A percentile compares a stretch with the other conserved stretches of the same genome.
Evolutionary conservation across 2,888 invertebrate genomes (phyloP).

Genomic region (Rotaria macrura): DNA sequence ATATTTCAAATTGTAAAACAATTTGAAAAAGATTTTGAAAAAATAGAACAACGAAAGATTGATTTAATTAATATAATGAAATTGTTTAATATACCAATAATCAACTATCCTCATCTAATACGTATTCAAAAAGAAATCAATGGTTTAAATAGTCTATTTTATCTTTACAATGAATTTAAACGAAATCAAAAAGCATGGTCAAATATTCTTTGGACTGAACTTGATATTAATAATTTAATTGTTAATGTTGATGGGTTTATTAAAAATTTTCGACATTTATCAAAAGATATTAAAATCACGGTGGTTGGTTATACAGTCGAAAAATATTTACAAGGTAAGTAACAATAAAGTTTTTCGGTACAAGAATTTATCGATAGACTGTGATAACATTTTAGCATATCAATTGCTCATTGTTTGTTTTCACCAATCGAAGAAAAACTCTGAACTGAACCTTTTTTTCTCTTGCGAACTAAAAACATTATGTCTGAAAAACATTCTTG

Average conservation of each 20-base stretch:
- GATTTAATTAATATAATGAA: constrained; percentile 65
- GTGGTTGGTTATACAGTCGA: constrained; percentile 63
- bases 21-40: constrained; percentile 59
- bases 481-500: too few relatives aligned
- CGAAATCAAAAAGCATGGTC: constrained; percentile 69
- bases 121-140: constrained; percentile 51
- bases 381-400: too few relatives aligned
- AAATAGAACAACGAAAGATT: constrained; percentile 59
- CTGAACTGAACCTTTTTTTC: too few relatives aligned
- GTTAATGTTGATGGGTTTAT: constrained; percentile 76
- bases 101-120: constrained; percentile 66
- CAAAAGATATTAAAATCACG: constrained; percentile 56
- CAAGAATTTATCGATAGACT: too few relatives aligned
- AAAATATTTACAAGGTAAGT: constrained; percentile 62
- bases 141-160: constrained; percentile 63
- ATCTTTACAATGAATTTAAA: constrained; percentile 67
- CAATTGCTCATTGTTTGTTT: too few relatives aligned
- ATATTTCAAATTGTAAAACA: constrained; percentile 53
- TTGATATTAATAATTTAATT: constrained; percentile 69
- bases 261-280: constrained; percentile 65
- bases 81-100: constrained; percentile 75
- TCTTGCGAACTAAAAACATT: too few relatives aligned
- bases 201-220: constrained; percentile 72
- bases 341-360: too few relatives aligned
- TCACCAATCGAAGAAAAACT: too few relatives aligned